Base-by-base conservation (phyloP, 2,888 invertebrate species). In the Meghimatium bilineatum region DNA sequence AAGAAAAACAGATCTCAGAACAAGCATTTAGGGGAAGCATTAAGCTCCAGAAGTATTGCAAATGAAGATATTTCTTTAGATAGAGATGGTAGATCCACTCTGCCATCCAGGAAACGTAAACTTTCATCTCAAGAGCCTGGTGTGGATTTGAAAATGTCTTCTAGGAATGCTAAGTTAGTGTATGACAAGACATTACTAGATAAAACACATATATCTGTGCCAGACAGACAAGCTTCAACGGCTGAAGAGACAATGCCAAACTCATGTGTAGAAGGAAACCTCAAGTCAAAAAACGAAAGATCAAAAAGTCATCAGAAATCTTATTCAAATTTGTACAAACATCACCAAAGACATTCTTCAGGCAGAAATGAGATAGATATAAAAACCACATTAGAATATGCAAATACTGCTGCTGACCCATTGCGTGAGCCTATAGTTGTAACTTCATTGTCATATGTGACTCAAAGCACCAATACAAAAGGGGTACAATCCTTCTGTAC, bases 51-150 rank as follows among this genome's bases (percentile, higher is more conserved):
- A 29, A n/a, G n/a, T 20, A n/a, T 49, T 72, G 44, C 3, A 72
- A 49, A 49, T 44, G 44, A 72, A 44, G 44, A 72, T 29, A 44
- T 12, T 5, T 12, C 44, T 0, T 10, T 23, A 2, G n/a, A 72
- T 72, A 49, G n/a, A 44, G 49, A 49, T 44, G 17, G 23, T 23
- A 17, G 8, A 56, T 56, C 23, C 2, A 20, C 20, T 56, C 26
- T 49, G 14, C 2, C 72, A 72, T 72, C 72, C 49, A 72, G 72
- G n/a, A 38, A 72, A n/a, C 72, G 26, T n/a, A 72, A 29, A 12
- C 3, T 44, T 3, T 44, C 44, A n/a, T 29, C 29, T 14, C n/a
- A 29, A 29, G 44, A 49, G n/a, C n/a, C 38, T 49, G 44, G 26
- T n/a, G 23, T n/a, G 2, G 49, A n/a, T 44, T 49, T n/a, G 29